Conservation (phyloP, 2,797 vertebrate genomes). For the Thalassophryne amazonica region DNA sequence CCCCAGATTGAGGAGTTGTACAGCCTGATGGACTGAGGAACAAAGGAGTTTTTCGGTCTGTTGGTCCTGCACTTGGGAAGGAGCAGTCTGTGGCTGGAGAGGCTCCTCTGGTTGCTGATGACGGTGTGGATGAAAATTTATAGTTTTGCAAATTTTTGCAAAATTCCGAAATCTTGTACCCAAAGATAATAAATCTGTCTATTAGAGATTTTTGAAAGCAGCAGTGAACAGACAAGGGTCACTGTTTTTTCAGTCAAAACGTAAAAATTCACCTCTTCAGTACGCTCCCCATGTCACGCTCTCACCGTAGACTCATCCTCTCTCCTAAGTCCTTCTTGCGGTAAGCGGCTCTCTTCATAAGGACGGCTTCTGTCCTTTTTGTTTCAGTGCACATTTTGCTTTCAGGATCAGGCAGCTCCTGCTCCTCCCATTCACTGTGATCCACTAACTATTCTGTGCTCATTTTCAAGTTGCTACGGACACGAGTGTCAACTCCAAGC, state of each 20-base stretch:
- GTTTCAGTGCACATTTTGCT: neutral
- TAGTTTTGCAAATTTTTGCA: no score
- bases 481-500: conserved; percentile 11
- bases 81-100: no score
- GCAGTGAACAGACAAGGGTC: neutral
- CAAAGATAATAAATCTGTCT: no score
- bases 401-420: neutral
- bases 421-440: neutral
- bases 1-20: no score
- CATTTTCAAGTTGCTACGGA: conserved; percentile 21
- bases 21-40: no score
- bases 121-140: no score
- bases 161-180: no score
- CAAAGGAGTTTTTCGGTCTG: no score
- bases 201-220: neutral
- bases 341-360: conserved; percentile 1
- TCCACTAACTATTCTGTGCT: conserved; percentile 18
- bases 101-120: no score
- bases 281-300: conserved; percentile 11
- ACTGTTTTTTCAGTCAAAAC: conserved; percentile 11
- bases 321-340: neutral
- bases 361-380: neutral
- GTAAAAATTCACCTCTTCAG: conserved; percentile 9
- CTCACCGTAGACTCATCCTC: conserved; percentile 15
- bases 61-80: no score